A percentile compares a stretch with the other conserved stretches of the same genome.
phyloP scores from a whole-genome alignment of 2,888 invertebrate genomes.

The Lasioglossum figueresi region DNA sequence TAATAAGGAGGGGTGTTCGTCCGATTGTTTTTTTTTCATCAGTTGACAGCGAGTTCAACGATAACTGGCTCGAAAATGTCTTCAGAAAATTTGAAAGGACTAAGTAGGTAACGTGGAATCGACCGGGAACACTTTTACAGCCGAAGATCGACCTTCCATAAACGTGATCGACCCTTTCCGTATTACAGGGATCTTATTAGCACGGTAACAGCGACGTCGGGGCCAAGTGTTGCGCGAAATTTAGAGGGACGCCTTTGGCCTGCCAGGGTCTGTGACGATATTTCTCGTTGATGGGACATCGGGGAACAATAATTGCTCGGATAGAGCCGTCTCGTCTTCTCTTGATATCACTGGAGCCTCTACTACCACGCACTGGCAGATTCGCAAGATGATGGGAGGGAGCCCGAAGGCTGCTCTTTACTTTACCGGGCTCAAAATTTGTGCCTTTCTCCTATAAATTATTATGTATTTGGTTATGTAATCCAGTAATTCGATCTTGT shows the following conservation, averaged over 20 bases:
- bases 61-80: background rate
- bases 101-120: constrained; percentile 18
- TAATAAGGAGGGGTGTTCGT: background rate
- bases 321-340: constrained; percentile 40
- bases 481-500: too few species aligned
- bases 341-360: constrained; percentile 67
- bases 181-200: constrained; percentile 64
- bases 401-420: too few species aligned
- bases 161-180: constrained; percentile 48
- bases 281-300: constrained; percentile 77
- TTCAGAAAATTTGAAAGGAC: constrained; percentile 10
- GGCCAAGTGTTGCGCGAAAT: constrained; percentile 46
- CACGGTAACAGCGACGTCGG: constrained; percentile 27
- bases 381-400: too few species aligned
- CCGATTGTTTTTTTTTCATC: background rate
- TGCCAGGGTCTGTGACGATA: constrained; percentile 71
- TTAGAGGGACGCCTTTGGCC: constrained; percentile 52
- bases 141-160: constrained; percentile 21
- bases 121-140: background rate
- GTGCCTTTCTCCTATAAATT: too few species aligned
- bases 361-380: constrained; percentile 68
- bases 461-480: too few species aligned
- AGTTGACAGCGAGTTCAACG: background rate
- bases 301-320: constrained; percentile 78
- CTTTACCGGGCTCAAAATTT: too few species aligned